Evolutionary conservation across 2,113 vertebrate species (phyloP).

Genomic region (Passer montanus): DNA sequence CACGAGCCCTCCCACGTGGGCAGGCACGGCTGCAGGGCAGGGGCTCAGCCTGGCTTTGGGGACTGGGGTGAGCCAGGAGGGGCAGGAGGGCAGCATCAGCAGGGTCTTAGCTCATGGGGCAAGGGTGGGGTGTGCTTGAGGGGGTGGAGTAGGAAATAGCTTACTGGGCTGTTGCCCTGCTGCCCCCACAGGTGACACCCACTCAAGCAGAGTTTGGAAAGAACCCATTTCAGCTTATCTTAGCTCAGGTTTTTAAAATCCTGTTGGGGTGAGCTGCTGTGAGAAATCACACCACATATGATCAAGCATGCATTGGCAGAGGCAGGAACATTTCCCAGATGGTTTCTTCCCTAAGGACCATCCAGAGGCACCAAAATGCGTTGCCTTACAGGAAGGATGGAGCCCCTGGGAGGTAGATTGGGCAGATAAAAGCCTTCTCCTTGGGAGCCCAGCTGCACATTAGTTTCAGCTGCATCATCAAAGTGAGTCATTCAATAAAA

Average conservation of each 20-base stretch:
- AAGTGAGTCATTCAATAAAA: constrained; percentile 75
- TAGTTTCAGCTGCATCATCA: constrained; percentile 39
- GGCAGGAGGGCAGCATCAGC: not conserved
- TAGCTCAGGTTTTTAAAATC: not conserved
- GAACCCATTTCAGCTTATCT: not conserved
- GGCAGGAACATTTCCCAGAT: not conserved
- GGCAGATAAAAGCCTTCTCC: not conserved
- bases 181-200: not conserved
- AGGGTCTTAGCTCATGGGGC: not conserved
- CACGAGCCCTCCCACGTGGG: accelerated
- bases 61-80: not conserved
- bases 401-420: not conserved
- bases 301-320: not conserved
- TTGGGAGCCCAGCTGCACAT: not conserved
- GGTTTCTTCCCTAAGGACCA: not conserved
- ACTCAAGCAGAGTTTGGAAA: not conserved
- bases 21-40: not conserved
- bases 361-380: not conserved
- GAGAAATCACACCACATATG: not conserved
- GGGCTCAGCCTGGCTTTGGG: not conserved
- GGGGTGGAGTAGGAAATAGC: not conserved
- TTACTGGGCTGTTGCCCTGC: not conserved
- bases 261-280: not conserved
- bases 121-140: not conserved
- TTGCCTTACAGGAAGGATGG: not conserved